Conservation (phyloP, 1,140 invertebrate genomes). For the Bombus picipes region DNA sequence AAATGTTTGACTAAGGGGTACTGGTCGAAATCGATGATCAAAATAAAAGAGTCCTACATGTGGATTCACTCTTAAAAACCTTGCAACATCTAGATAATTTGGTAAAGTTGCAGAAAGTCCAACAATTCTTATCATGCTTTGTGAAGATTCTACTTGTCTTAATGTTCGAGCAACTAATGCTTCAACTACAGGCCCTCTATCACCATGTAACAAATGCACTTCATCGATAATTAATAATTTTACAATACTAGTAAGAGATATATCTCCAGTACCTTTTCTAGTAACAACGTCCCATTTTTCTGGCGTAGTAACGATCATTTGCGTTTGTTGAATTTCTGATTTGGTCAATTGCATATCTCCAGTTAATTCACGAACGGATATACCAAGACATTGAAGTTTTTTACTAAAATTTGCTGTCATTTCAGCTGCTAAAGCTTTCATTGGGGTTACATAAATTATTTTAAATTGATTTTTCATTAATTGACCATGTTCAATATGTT, state of each 20-base stretch:
- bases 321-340: constrained; percentile 96
- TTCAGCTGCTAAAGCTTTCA: constrained; percentile 99
- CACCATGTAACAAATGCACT: constrained; percentile 98
- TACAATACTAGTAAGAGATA: constrained; percentile 94
- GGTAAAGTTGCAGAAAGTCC: constrained; percentile 98
- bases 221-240: constrained; percentile 99
- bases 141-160: constrained; percentile 95
- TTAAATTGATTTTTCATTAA: constrained; percentile 97
- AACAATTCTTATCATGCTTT: constrained; percentile 99
- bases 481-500: constrained; percentile 90
- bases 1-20: constrained; percentile 96
- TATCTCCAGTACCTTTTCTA: constrained; percentile 95
- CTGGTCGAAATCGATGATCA: constrained; percentile 97
- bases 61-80: constrained; percentile 97
- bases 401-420: constrained; percentile 98
- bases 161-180: constrained; percentile 97
- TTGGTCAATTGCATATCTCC: constrained; percentile 99
- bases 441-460: constrained; percentile 99
- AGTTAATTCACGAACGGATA: constrained; percentile 95
- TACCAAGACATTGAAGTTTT: constrained; percentile 88
- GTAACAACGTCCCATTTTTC: constrained; percentile 99
- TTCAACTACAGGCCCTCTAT: constrained; percentile 98
- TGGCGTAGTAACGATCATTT: constrained; percentile 99
- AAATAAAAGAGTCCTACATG: constrained; percentile 98
- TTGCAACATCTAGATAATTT: constrained; percentile 98